Evolutionary conservation across 2,888 invertebrate genomes (phyloP), one percentile per base, ranked within the genome.

Genomic region (Entomobrya multifasciata): DNA sequence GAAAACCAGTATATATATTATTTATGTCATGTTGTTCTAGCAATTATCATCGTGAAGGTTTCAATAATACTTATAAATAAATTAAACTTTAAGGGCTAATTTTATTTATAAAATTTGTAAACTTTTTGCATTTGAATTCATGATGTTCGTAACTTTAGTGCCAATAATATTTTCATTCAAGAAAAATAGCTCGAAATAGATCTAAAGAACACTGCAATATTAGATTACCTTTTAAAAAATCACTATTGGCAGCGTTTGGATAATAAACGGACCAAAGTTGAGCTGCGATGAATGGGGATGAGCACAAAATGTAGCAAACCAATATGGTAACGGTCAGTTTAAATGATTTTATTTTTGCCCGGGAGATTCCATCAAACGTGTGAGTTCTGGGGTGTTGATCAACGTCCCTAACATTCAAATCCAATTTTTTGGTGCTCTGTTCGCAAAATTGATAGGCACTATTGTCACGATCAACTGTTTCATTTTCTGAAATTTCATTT

Each of bases 261-360:
- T 94, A 94, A 93, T 94, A 94, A 8, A 93, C 93, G 27, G 94
- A 94, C 95, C 95, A 95, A 52, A 95, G 92, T 92, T 95, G 94
- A 5, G 88, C 88, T 0, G 82, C 72, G 47, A 87, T 82, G 41
- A 87, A 82, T 15, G 83, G 82, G 41, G 72, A 78, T 91, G 95
- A 95, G 90, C 95, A 95, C 65, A 94, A 92, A 57, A 95, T 94
- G 92, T 96, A 95, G 92, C 95, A 94, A 30, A 94, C 94, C 77
- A 95, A 94, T 20, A 95, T 94, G 1, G 94, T 94, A 44, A 95
- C 93, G 10, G 94, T 95, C 92, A 94, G 94, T 90, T 94, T 94
- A 17, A 95, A 93, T 0, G 95, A 95, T 92, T 94, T 94, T 91
- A 95, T 94, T 92, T 94, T 94, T 13, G 95, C 95, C 70, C 94